A percentile compares a stretch with the other conserved stretches of the same genome.
phyloP scores from a whole-genome alignment of 2,797 vertebrate species.

The Brotula barbata region DNA sequence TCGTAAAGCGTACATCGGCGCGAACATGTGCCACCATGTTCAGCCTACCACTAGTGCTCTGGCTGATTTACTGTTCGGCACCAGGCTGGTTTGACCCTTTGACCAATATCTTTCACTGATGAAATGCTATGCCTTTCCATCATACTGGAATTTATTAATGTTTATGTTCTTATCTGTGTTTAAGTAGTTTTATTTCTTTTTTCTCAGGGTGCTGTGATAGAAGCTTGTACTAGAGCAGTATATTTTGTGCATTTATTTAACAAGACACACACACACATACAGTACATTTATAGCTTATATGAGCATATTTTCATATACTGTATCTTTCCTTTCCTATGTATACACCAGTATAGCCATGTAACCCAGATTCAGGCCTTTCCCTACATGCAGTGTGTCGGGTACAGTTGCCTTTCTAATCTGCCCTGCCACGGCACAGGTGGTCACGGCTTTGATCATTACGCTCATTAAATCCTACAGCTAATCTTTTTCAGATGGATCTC shows the following conservation, averaged over 20 bases:
- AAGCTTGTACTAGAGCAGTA: constrained; percentile 79
- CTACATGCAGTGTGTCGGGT: constrained; percentile 58
- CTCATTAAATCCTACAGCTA: constrained; percentile 79
- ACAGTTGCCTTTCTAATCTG: constrained; percentile 79
- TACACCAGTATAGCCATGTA: constrained; percentile 75
- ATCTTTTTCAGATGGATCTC: constrained; percentile 81
- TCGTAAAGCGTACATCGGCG: constrained; percentile 63
- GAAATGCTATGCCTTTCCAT: constrained; percentile 83
- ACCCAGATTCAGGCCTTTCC: constrained; percentile 62
- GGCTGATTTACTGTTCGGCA: constrained; percentile 72
- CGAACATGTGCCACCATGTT: constrained; percentile 62
- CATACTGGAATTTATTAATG: constrained; percentile 82
- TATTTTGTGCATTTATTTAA: constrained; percentile 84
- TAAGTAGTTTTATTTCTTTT: constrained; percentile 74
- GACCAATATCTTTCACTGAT: constrained; percentile 74
- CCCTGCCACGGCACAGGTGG: constrained; percentile 80
- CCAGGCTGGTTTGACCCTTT: constrained; percentile 70
- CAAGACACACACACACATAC: constrained; percentile 69
- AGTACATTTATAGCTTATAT: constrained; percentile 73
- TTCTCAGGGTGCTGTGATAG: constrained; percentile 87
- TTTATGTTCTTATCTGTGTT: constrained; percentile 73
- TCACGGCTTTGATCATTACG: constrained; percentile 77
- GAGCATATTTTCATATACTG: constrained; percentile 77
- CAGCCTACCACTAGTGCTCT: constrained; percentile 73
- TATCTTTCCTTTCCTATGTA: constrained; percentile 77